These are phyloP conservation scores for Latrodectus elegans DNA, from an alignment of 2,888 invertebrate species.

Conservation along the genomic window DNA sequence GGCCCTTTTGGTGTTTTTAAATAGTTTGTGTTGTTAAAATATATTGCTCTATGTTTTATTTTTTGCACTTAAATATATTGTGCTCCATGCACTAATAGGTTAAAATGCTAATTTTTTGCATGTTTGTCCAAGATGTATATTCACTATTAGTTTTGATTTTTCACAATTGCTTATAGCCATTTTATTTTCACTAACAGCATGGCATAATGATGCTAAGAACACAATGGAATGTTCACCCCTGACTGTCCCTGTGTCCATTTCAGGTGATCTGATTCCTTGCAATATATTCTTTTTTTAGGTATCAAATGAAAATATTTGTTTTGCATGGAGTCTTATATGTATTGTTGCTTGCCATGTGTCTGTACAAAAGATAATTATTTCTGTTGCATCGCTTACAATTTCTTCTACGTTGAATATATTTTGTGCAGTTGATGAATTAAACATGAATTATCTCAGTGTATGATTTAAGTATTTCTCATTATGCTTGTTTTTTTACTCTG, in stretches of 20 bases:
- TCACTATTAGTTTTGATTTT: slow-evolving; percentile 38
- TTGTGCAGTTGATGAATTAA: too few species aligned
- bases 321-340: slow-evolving; percentile 1
- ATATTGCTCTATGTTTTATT: not conserved
- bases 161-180: slow-evolving; percentile 53
- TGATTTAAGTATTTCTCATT: too few species aligned
- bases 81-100: not conserved
- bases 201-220: slow-evolving; percentile 70
- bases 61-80: slow-evolving; percentile 7
- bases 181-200: slow-evolving; percentile 69
- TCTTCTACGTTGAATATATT: too few species aligned
- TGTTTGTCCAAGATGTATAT: slow-evolving; percentile 25
- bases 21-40: not conserved
- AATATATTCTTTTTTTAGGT: slow-evolving; percentile 12
- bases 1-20: slow-evolving; percentile 2
- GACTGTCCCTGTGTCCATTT: slow-evolving; percentile 68
- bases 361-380: not conserved
- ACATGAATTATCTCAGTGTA: too few species aligned
- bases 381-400: not conserved
- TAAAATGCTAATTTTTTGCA: slow-evolving; percentile 13
- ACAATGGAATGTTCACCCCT: slow-evolving; percentile 69
- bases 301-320: slow-evolving; percentile 10
- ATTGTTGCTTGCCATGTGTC: slow-evolving; percentile 7
- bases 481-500: too few species aligned
- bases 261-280: slow-evolving; percentile 59